These are phyloP conservation scores for Streptopelia turtur DNA, from an alignment of 2,797 vertebrate species.

Conservation along the genomic window DNA sequence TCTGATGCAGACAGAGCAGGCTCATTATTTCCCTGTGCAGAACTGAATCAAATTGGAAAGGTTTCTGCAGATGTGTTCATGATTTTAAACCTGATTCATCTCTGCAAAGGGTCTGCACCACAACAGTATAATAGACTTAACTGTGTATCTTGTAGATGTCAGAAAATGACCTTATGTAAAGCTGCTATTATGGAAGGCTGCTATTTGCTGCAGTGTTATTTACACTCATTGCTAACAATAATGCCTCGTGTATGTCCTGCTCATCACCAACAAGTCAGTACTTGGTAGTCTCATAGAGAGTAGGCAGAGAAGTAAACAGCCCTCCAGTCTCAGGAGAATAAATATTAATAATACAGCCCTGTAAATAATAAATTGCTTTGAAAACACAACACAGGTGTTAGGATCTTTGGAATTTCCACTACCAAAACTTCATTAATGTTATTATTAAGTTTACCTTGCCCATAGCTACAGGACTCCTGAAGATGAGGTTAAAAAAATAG, in stretches of 20 bases:
- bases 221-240: not conserved
- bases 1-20: not conserved
- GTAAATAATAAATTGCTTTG: not conserved
- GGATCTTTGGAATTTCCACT: not conserved
- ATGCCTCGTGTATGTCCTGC: not conserved
- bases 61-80: too few relatives aligned
- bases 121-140: not conserved
- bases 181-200: not conserved
- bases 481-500: not conserved
- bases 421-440: not conserved
- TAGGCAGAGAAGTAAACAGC: not conserved
- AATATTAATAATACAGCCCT: not conserved
- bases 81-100: too few relatives aligned
- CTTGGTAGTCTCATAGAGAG: not conserved
- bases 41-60: not conserved
- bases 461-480: not conserved
- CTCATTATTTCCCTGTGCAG: not conserved
- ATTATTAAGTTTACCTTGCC: not conserved
- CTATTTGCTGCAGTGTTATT: not conserved
- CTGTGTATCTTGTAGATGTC: not conserved
- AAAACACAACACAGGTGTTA: not conserved
- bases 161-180: not conserved
- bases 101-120: too few relatives aligned
- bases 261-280: not conserved
- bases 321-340: not conserved